Base-by-base conservation (phyloP, 2,888 invertebrate genomes). In the Leptothorax acervorum region DNA sequence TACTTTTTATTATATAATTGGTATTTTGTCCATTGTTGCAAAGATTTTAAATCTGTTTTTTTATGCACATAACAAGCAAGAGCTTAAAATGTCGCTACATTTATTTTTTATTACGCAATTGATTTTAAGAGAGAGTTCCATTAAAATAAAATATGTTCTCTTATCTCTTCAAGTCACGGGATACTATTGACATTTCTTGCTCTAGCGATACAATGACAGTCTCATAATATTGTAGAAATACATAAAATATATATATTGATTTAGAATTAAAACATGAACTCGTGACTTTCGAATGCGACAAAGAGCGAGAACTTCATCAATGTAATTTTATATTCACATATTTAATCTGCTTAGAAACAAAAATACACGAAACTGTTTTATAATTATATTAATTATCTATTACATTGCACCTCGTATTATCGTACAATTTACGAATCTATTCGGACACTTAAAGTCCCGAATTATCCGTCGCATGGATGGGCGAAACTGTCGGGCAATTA, bases 401-500 rank as follows among this genome's bases (percentile, higher is more conserved):
- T 39, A 31, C 11, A 4, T 48, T 12, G 35, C 9, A 31, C 11
- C 2, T 53, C 28, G n/a, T 9, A 28, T 53, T 53, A 66, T 31
- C 18, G 11, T 15, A 31, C 8, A 28, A 35, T 76, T 65, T 39
- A 18, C 12, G 8, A 4, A 42, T 15, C 53, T 53, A 39, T 51
- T 39, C 23, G 1, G 39, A 39, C 55, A 55, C 23, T 65, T 23
- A 6, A n/a, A 78, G 55, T 55, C 12, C 12, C 15, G 11, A 75
- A 63, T 60, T 60, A 74, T 8, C 39, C 60, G 48, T 53, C 35
- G 65, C 11, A 2, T 28, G 45, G 28, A 48, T 31, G 35, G 45
- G 48, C 48, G 71, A 71, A 12, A 9, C 73, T 81, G 60, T 81
- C 79, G 45, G 45, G 73, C 48, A 73, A 81, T 81, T 84, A 84